phyloP scores from a whole-genome alignment of 2,113 vertebrate genomes.

The Glaucidium brasilianum region DNA sequence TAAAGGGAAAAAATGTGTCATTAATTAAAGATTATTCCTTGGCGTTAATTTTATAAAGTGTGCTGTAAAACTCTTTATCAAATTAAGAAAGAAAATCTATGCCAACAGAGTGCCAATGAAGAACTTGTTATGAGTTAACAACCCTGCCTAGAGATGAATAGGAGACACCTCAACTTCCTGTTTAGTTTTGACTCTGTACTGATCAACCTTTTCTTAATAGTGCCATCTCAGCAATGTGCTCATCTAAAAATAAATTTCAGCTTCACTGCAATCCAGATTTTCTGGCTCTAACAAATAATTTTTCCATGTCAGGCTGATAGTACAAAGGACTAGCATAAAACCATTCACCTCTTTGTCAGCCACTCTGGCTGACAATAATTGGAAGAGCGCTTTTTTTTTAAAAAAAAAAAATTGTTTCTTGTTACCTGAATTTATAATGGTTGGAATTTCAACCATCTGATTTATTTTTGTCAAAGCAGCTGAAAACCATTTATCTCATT shows the following conservation, averaged over 20 bases:
- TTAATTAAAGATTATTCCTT: constrained; percentile 35
- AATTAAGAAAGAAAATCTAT: constrained; percentile 1
- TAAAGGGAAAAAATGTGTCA: neutral
- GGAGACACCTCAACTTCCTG: neutral
- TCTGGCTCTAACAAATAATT: neutral
- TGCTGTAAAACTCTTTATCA: neutral
- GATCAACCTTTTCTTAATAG: neutral
- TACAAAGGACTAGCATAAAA: neutral
- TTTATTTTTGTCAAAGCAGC: neutral
- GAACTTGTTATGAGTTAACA: neutral
- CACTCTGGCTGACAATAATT: neutral
- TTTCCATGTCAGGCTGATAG: neutral
- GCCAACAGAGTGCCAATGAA: neutral
- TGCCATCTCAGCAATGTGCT: neutral
- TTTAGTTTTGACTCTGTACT: neutral
- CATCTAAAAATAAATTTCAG: neutral
- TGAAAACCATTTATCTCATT: neutral
- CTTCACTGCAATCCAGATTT: neutral
- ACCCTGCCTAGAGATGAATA: neutral
- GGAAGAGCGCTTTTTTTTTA: neutral
- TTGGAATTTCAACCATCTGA: neutral
- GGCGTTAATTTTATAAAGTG: constrained; percentile 28
- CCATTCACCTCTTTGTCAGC: neutral
- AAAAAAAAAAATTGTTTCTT: neutral
- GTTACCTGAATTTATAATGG: neutral